Evolutionary conservation across 2,888 invertebrate species (phyloP), one percentile per base, ranked within the genome.

Genomic region (Ischnus inquisitorius): DNA sequence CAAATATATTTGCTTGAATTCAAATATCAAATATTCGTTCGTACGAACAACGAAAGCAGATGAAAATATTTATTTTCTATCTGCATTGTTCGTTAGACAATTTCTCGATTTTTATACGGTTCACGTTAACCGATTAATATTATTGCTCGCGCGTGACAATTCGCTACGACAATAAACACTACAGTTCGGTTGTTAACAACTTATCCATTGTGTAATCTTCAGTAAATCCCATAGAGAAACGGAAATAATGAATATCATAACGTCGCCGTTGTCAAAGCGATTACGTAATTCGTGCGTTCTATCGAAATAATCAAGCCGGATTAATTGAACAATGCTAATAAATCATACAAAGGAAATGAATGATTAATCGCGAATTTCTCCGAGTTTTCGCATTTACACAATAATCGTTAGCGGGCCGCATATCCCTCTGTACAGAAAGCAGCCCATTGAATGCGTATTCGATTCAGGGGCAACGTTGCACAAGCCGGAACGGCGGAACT

Each of bases 341-440:
- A 57, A 28, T 16, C 39, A 12, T 28, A 34, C 10, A 41, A 10
- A 22, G 65, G 51, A 41, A 76, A 54, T 48, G 25, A 78, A 69
- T 41, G 62, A 48, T 69, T 48, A 64, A 78, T 60, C 60, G 25
- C 14, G 43, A 68, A 77, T 77, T 68, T 34, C 14, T 34, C 57
- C 68, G 67, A 34, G 34, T 68, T 68, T 68, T 77, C 62, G 25
- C 39, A 14, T 34, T 46, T 68, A 34, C 34, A 64, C 51, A 41
- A 46, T 19, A 16, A 25, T 12, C 12, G 10, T 14, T 16, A 48
- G 62, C 16, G 28, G 8, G 4, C 43, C 14, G 46, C 41, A 10
- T 19, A 39, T 64, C n/a, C 25, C 57, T 34, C 4, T 25, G 14
- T 5, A n/a, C 25, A 14, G 57, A 25, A 57, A 57, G 25, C 16